Conservation (phyloP, 2,888 invertebrate species). For the Drosophila diplacantha region DNA sequence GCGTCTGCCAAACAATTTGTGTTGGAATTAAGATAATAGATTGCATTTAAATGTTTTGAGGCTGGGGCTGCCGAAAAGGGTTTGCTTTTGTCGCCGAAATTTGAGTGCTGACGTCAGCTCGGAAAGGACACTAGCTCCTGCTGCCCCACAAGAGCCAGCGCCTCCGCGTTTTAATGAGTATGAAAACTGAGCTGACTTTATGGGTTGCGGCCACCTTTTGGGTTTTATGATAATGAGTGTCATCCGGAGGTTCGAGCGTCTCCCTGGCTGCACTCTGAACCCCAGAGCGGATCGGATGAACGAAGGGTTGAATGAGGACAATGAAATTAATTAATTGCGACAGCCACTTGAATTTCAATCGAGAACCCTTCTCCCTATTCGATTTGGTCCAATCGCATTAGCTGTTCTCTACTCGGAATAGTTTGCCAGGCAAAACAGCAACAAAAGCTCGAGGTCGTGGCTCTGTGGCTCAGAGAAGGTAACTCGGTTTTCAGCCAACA, state of each 20-base stretch:
- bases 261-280: slow-evolving; percentile 46
- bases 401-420: slow-evolving; percentile 35
- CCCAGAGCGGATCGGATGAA: slow-evolving; percentile 35
- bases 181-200: slow-evolving; percentile 69
- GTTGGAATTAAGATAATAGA: slow-evolving; percentile 72
- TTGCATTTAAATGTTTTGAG: slow-evolving; percentile 68
- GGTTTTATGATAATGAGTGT: slow-evolving; percentile 69
- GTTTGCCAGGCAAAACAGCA: slow-evolving; percentile 61
- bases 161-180: slow-evolving; percentile 65
- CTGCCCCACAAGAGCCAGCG: slow-evolving; percentile 11
- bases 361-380: slow-evolving; percentile 30
- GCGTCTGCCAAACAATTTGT: slow-evolving; percentile 66
- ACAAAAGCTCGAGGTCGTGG: slow-evolving; percentile 16
- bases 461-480: slow-evolving; percentile 7
- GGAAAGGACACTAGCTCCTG: slow-evolving; percentile 12
- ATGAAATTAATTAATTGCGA: slow-evolving; percentile 64
- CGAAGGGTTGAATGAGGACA: slow-evolving; percentile 13
- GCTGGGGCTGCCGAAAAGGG: slow-evolving; percentile 47
- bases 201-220: slow-evolving; percentile 61
- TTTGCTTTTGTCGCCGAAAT: slow-evolving; percentile 48
- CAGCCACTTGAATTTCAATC: slow-evolving; percentile 67
- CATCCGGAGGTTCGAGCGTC: slow-evolving; percentile 60
- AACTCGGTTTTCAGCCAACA: slow-evolving; percentile 13
- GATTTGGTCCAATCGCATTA: slow-evolving; percentile 60
- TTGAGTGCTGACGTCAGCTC: slow-evolving; percentile 53